A percentile compares a stretch with the other conserved stretches of the same genome.
Evolutionary conservation across 92 coral and sea anemone genomes (phyloP).

Genomic region (Porites divaricata): DNA sequence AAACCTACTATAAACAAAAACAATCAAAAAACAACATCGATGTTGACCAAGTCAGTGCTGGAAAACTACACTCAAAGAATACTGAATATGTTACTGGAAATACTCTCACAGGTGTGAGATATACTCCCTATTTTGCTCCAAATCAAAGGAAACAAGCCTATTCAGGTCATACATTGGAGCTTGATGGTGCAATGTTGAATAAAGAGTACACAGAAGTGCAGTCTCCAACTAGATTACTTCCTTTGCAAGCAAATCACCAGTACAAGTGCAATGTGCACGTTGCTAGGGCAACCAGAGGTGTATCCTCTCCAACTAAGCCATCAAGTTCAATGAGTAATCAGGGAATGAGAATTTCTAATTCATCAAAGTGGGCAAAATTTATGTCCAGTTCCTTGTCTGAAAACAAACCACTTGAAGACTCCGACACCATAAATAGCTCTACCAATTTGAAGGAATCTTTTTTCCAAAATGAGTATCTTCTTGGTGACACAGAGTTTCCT

Average conservation of each 20-base stretch:
- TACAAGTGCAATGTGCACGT: slow-evolving; percentile 30
- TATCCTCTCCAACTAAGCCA: not conserved
- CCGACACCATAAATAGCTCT: not conserved
- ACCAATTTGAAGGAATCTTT: not conserved
- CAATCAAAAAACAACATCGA: not conserved
- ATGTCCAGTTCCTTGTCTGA: slow-evolving; percentile 32
- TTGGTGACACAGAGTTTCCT: not conserved
- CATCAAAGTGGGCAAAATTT: slow-evolving; percentile 53
- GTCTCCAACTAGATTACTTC: not conserved
- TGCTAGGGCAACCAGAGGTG: slow-evolving; percentile 39
- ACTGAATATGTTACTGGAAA: not conserved
- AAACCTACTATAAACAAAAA: not conserved
- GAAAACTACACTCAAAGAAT: not conserved
- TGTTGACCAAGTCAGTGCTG: not conserved
- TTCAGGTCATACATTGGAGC: not conserved
- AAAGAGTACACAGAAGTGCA: not conserved
- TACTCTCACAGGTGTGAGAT: not conserved
- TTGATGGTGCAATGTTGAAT: not conserved
- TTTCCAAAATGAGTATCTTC: not conserved
- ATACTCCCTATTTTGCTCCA: not conserved
- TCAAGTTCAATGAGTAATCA: not conserved
- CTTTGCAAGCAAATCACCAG: slow-evolving; percentile 19
- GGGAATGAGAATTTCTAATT: not conserved
- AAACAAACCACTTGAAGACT: slow-evolving; percentile 1
- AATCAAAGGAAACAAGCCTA: not conserved